Evolutionary conservation across 64 coral and sea anemone species (phyloP).

Genomic region (Platygyra sinensis): DNA sequence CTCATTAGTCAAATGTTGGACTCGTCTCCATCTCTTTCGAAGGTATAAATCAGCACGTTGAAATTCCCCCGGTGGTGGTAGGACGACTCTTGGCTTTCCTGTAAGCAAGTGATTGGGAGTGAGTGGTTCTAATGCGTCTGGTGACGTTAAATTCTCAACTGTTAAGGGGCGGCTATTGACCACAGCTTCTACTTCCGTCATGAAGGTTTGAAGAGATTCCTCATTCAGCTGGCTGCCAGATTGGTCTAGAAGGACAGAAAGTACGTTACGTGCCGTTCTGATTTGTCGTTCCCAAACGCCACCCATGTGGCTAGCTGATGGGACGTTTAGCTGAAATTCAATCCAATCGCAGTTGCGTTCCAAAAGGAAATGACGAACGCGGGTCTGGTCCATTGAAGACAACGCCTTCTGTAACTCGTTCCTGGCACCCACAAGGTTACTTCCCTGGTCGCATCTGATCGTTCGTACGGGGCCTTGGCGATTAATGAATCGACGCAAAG

Average conservation of each 20-base stretch:
- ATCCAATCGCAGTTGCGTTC: slow-evolving; percentile 17
- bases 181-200: neutral
- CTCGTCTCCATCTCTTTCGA: neutral
- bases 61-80: slow-evolving; percentile 10
- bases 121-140: too few relatives aligned
- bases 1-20: neutral
- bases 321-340: slow-evolving; percentile 4
- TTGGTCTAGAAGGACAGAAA: neutral
- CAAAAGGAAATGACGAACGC: neutral
- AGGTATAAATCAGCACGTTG: slow-evolving; percentile 5
- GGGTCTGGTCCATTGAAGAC: neutral
- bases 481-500: neutral
- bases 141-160: too few relatives aligned
- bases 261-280: neutral
- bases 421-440: neutral
- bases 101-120: too few relatives aligned
- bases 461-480: neutral
- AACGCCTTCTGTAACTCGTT: neutral
- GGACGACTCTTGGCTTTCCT: neutral
- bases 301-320: slow-evolving; percentile 23
- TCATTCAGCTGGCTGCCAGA: neutral
- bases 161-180: slow-evolving; percentile 15
- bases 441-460: slow-evolving; percentile 7
- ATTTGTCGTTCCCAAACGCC: slow-evolving; percentile 22
- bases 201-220: slow-evolving; percentile 18